Base-by-base conservation (phyloP, 2,797 vertebrate genomes). In the Pseudomugil gertrudae region DNA sequence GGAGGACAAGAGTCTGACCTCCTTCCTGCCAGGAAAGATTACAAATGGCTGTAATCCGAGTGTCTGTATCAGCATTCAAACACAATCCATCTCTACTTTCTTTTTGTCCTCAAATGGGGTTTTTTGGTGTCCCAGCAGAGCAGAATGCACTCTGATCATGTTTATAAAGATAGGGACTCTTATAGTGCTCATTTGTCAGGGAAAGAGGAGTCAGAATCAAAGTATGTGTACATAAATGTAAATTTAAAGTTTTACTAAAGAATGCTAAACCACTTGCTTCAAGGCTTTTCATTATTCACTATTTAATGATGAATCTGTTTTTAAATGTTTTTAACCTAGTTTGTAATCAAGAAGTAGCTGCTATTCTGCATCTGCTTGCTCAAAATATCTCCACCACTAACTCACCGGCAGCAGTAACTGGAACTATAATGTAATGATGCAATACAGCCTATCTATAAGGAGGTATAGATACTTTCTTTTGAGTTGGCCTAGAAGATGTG, bases 11-110 rank as follows among this genome's bases (percentile, higher is more conserved):
- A 55, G 58, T 74, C 23, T 1, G 1, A 24, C 57, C 69, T 57
- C 40, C 30, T 61, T 45, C 50, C 65, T 87, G 66, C 56, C 77
- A 77, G 29, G 59, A 74, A 48, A 69, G 29, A 84, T 74, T 82
- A 76, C 40, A 60, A 33, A 38, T 35, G 30, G 59, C 32, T 61
- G 30, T 55, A 48, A 80, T 71, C 32, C 60, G 21, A 74, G 19
- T 29, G 5, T 30, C 48, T 23, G 60, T 52, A 53, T 74, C 38
- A 76, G 50, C 35, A 57, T 21, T 43, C 36, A 61, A 56, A 68
- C 84, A 64, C 30, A 43, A 70, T 61, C 35, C 24, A 67, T 64
- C 65, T 23, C 51, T 35, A 15, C 40, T 32, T 48, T 54, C 45
- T 32, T 65, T 63, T 45, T 77, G 45, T 64, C 62, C 45, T 60